Evolutionary conservation across 2,888 invertebrate species (phyloP).

Genomic region (Phania funesta): DNA sequence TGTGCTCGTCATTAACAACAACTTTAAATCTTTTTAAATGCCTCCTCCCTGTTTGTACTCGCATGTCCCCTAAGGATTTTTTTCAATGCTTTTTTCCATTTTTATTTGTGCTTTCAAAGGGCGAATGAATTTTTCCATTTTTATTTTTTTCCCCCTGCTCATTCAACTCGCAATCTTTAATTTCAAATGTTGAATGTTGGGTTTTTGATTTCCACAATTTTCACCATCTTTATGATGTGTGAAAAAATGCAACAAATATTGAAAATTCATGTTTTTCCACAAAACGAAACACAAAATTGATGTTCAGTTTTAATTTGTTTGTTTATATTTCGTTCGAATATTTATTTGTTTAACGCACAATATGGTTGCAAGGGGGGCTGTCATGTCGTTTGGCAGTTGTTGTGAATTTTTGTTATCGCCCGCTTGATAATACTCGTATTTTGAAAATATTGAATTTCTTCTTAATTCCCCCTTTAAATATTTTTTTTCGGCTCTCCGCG

Average conservation of each 20-base stretch:
- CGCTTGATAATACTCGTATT: background rate
- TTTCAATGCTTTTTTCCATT: slow-evolving; percentile 23
- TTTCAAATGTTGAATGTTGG: slow-evolving; percentile 15
- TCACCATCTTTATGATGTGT: slow-evolving; percentile 61
- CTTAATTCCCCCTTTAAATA: background rate
- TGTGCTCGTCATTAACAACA: slow-evolving; percentile 29
- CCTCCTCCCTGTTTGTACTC: background rate
- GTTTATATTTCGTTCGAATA: slow-evolving; percentile 35
- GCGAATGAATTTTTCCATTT: slow-evolving; percentile 20
- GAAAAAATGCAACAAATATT: slow-evolving; percentile 64
- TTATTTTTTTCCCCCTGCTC: background rate
- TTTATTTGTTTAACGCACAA: slow-evolving; percentile 52
- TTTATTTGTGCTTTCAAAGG: slow-evolving; percentile 22
- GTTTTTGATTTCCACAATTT: slow-evolving; percentile 40
- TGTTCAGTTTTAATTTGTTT: slow-evolving; percentile 49
- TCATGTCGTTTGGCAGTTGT: slow-evolving; percentile 28
- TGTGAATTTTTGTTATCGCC: background rate
- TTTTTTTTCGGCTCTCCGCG: background rate
- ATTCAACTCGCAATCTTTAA: slow-evolving; percentile 12
- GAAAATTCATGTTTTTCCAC: slow-evolving; percentile 61
- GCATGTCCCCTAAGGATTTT: slow-evolving; percentile 53
- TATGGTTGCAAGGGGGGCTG: slow-evolving; percentile 61
- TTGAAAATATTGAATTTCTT: slow-evolving; percentile 52
- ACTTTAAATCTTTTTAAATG: slow-evolving; percentile 2
- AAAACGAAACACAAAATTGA: slow-evolving; percentile 43